phyloP scores from a whole-genome alignment of 1,140 invertebrate species.

The Lepidurus apus region DNA sequence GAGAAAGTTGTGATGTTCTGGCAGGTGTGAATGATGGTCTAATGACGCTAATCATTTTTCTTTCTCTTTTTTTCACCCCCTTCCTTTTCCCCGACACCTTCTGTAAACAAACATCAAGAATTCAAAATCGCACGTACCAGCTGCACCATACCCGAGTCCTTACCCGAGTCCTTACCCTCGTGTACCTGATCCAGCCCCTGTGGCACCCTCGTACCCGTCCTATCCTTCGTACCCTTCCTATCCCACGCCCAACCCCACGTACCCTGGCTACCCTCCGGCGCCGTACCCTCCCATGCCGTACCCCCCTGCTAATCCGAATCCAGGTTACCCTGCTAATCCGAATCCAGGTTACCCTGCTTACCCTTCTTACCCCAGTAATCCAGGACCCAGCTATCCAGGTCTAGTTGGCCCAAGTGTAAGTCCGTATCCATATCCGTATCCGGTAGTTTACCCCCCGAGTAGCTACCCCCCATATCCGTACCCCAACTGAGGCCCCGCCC shows the following conservation, averaged over 20 bases:
- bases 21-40: no score
- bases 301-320: background rate
- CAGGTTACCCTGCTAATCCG: background rate
- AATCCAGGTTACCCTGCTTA: background rate
- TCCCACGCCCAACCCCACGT: background rate
- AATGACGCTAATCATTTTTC: background rate
- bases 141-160: background rate
- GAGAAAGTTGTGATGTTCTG: no score
- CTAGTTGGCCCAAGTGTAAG: slow-evolving; percentile 4
- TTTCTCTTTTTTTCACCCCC: slow-evolving; percentile 24
- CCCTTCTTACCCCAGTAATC: background rate
- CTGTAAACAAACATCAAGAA: background rate
- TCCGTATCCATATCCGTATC: slow-evolving; percentile 1
- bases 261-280: background rate
- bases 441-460: background rate
- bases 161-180: background rate
- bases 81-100: background rate
- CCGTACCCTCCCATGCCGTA: background rate
- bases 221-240: slow-evolving; percentile 25
- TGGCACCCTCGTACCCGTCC: background rate
- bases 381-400: background rate
- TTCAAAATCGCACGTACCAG: background rate
- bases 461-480: background rate
- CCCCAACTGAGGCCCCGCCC: background rate
- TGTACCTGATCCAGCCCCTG: background rate